A percentile compares a stretch with the other conserved stretches of the same genome.
Conservation (phyloP, 2,113 vertebrate genomes). For the Xenopus borealis region DNA sequence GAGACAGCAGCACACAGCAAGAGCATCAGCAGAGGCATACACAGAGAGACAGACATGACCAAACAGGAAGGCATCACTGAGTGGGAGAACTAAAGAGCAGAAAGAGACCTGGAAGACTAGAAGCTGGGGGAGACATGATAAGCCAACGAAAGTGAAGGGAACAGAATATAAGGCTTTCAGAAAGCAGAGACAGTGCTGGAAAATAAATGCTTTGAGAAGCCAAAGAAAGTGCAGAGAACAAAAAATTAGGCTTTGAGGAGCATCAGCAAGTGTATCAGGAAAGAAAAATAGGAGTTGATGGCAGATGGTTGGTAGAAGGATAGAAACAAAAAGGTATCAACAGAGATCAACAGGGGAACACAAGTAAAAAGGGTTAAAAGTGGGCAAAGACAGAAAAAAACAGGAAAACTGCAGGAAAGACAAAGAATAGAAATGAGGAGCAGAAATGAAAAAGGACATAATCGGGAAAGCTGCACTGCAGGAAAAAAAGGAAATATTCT, state of each 20-base stretch:
- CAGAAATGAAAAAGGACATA: background rate
- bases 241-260: background rate
- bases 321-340: background rate
- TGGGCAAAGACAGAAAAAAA: background rate
- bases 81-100: constrained; percentile 54
- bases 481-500: background rate
- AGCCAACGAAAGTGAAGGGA: background rate
- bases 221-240: background rate
- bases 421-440: background rate
- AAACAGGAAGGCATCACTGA: constrained; percentile 27
- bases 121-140: constrained; percentile 50
- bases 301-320: background rate
- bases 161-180: constrained; percentile 6
- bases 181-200: background rate
- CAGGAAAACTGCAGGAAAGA: background rate
- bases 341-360: background rate
- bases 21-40: constrained; percentile 55
- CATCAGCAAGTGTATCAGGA: background rate
- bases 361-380: no score
- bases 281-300: constrained; percentile 1
- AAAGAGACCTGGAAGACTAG: constrained; percentile 48
- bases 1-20: constrained; percentile 58
- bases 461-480: background rate
- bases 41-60: constrained; percentile 48
- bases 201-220: background rate